Evolutionary conservation across 35 echinoderm and acorn worm species (phyloP).

Genomic region (Hemicentrotus pulcherrimus): DNA sequence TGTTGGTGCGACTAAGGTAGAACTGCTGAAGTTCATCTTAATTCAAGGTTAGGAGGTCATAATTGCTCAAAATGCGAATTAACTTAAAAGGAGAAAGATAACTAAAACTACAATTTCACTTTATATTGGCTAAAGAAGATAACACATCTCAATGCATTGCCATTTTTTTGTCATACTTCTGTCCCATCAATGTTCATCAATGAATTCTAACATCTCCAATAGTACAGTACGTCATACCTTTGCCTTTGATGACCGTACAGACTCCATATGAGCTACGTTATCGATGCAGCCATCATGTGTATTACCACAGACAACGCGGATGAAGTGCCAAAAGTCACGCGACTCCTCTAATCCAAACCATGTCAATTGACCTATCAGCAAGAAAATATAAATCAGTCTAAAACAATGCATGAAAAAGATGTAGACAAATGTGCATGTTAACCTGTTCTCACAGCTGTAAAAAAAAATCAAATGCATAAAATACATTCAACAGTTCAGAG

Average conservation of each 20-base stretch:
- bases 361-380: conserved; percentile 58
- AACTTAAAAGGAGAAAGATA: neutral
- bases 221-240: conserved; percentile 54
- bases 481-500: too few relatives aligned
- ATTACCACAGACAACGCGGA: conserved; percentile 55
- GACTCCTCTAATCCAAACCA: conserved; percentile 82
- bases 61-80: neutral
- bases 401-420: neutral
- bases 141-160: neutral
- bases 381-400: neutral
- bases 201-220: neutral
- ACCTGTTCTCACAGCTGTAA: too few relatives aligned
- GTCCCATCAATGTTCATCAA: neutral
- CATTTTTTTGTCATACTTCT: neutral
- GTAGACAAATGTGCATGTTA: too few relatives aligned
- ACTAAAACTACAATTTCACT: neutral
- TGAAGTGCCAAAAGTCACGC: conserved; percentile 78
- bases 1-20: too few relatives aligned
- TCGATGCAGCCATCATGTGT: conserved; percentile 57
- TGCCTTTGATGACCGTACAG: conserved; percentile 57
- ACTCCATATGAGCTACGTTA: conserved; percentile 69
- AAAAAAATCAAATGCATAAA: too few relatives aligned
- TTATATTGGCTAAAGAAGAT: neutral
- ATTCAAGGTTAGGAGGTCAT: too few relatives aligned
- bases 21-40: too few relatives aligned